A percentile compares a stretch with the other conserved stretches of the same genome.
Conservation (phyloP, 1,140 invertebrate genomes). For the Thaumetopoea pityocampa region DNA sequence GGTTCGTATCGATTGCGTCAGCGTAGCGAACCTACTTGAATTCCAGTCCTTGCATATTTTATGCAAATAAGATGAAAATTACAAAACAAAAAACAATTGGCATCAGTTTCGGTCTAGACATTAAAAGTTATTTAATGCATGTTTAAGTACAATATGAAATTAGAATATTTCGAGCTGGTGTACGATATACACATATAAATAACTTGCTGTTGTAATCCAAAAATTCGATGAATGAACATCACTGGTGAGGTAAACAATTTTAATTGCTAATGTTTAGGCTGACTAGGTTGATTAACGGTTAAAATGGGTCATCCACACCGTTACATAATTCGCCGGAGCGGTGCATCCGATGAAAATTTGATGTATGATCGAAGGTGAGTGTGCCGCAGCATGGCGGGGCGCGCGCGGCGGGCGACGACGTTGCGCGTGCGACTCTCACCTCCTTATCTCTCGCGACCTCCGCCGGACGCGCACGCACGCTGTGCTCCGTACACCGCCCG, state of each 20-base stretch:
- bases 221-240: too few relatives aligned
- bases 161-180: not conserved
- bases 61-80: constrained; percentile 47
- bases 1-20: constrained; percentile 51
- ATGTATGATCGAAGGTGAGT: constrained; percentile 54
- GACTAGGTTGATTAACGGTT: constrained; percentile 25
- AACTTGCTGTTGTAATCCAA: too few relatives aligned
- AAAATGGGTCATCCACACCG: constrained; percentile 58
- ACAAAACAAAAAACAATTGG: constrained; percentile 34
- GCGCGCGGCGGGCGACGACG: constrained; percentile 41
- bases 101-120: constrained; percentile 28
- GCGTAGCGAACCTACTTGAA: constrained; percentile 47
- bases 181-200: not conserved
- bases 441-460: constrained; percentile 73
- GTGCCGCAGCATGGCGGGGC: constrained; percentile 48
- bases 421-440: constrained; percentile 70
- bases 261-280: not conserved
- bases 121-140: constrained; percentile 13
- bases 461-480: constrained; percentile 64
- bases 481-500: constrained; percentile 44
- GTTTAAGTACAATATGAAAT: constrained; percentile 1
- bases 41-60: constrained; percentile 55
- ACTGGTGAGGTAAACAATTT: too few relatives aligned
- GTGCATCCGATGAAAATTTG: constrained; percentile 62
- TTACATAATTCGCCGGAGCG: constrained; percentile 60